Evolutionary conservation across 2,888 invertebrate species (phyloP), one percentile per base, ranked within the genome.

Genomic region (Oegoconia quadripuncta): DNA sequence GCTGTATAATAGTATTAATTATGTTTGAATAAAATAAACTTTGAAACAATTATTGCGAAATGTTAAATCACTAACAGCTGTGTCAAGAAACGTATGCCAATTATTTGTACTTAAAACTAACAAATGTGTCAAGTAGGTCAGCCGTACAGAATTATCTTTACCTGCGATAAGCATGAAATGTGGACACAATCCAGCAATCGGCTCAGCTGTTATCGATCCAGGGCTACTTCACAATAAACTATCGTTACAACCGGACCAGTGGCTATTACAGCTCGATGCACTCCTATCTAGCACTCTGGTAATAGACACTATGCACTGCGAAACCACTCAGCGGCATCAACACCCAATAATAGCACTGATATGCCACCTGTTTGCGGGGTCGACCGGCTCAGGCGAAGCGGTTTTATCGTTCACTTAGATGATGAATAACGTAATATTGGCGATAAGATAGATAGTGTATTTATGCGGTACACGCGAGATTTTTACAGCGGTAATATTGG

Each of bases 131-230:
- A 60, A 59, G 56, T 59, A 55, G 66, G 67, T 65, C 64, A 64
- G 50, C 48, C 49, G 50, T 52, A 52, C 48, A 43, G 44, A 48
- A 52, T 55, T 56, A 61, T 62, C 56, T 52, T 75, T 63, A 81
- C 80, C 79, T 80, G 61, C 53, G 62, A 70, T 64, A 71, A 64
- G 59, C 53, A 48, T 63, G 15, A 22, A 16, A 23, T 67, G 65
- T 67, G 65, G 67, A 56, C 55, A n/a, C n/a, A 69, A 55, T 55
- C 59, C 58, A 69, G 58, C 66, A 70, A 68, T 66, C 59, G 57
- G 59, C 67, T 72, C 79, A 80, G 80, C 77, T 78, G 80, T 75
- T 74, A 82, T 82, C 71, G 82, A 82, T 79, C 75, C 65, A 56
- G 48, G 49, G 55, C 59, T 59, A 62, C 56, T 67, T 58, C 52